Conservation (phyloP, 2,888 invertebrate species). For the Spicauda simplicius region DNA sequence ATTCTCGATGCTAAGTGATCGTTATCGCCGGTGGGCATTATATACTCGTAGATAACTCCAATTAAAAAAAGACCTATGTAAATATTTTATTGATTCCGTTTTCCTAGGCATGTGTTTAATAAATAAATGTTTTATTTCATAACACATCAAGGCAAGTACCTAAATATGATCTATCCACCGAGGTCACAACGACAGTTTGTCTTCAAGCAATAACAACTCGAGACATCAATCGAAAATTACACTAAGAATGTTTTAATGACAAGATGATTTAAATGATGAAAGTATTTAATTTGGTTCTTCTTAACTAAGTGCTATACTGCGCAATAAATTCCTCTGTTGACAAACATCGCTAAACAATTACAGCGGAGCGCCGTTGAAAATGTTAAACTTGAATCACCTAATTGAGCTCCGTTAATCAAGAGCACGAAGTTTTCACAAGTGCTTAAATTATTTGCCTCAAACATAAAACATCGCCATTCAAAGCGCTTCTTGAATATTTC, state of each 20-base stretch:
- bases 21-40: too few species aligned
- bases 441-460: conserved; percentile 81
- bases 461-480: conserved; percentile 80
- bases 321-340: conserved; percentile 46
- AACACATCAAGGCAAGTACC: too few species aligned
- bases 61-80: too few species aligned
- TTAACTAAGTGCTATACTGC: conserved; percentile 33
- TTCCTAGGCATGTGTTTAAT: too few species aligned
- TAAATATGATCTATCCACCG: too few species aligned
- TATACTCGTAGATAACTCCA: too few species aligned
- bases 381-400: conserved; percentile 74
- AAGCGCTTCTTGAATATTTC: conserved; percentile 77
- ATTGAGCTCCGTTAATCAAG: conserved; percentile 81
- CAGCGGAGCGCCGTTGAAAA: conserved; percentile 69
- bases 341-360: conserved; percentile 66
- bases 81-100: too few species aligned
- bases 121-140: too few species aligned
- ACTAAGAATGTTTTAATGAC: background rate
- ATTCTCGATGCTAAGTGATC: too few species aligned
- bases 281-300: conserved; percentile 21
- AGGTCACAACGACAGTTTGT: too few species aligned
- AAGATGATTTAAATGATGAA: background rate
- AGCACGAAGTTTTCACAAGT: conserved; percentile 79
- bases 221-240: too few species aligned
- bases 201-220: too few species aligned